A percentile compares a stretch with the other conserved stretches of the same genome.
Conservation (phyloP, 30 jellyfish, hydroid and myxozoan species). For the Rhopilema esculentum region DNA sequence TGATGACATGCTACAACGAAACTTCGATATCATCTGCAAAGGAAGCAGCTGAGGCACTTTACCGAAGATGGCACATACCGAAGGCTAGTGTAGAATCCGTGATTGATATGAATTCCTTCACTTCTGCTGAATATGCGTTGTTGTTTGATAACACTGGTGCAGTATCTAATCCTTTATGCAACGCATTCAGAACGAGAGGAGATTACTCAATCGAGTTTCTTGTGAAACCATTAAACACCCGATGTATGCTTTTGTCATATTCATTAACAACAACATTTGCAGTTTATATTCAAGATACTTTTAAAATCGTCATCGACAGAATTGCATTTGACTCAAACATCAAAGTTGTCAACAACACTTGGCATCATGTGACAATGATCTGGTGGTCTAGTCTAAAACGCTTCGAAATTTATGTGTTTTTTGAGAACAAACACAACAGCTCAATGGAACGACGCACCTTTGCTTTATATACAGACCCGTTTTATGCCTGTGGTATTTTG, state of each 20-base stretch:
- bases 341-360: constrained; percentile 8
- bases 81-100: not conserved
- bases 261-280: constrained; percentile 40
- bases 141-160: constrained; percentile 51
- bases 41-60: constrained; percentile 6
- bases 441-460: constrained; percentile 39
- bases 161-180: constrained; percentile 54
- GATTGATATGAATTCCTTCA: constrained; percentile 1
- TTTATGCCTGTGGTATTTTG: constrained; percentile 60
- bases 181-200: constrained; percentile 28
- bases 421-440: not conserved
- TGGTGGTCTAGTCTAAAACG: constrained; percentile 32
- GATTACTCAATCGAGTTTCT: constrained; percentile 64
- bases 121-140: constrained; percentile 53
- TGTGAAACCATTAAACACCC: constrained; percentile 51
- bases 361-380: constrained; percentile 65
- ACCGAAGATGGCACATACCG: constrained; percentile 11
- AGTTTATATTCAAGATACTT: constrained; percentile 31
- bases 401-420: constrained; percentile 41
- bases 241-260: constrained; percentile 47
- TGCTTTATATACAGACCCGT: constrained; percentile 26
- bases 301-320: constrained; percentile 11
- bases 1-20: constrained; percentile 9
- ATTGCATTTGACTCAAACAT: constrained; percentile 33
- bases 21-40: constrained; percentile 3